Evolutionary conservation across 2,797 vertebrate genomes (phyloP), one percentile per base, ranked within the genome.

Genomic region (Gadopsis marmoratus): DNA sequence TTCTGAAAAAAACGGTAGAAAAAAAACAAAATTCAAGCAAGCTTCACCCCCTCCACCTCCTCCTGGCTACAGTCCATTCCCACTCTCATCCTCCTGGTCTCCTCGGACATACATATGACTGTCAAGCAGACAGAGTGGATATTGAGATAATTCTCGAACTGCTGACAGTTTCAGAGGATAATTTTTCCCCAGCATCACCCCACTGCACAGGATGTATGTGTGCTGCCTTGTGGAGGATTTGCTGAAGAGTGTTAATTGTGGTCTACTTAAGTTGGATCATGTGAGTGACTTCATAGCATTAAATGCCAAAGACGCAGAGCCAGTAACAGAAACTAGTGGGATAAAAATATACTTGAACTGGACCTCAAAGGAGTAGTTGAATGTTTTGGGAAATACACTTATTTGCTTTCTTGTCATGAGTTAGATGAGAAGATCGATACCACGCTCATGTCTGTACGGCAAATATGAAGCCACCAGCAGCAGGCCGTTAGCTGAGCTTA

Each of bases 1-100:
- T 86, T 79, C 84, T 90, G 88, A 91, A 74, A 86, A 86, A 79
- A 76, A 76, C 78, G 51, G 50, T 73, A 77, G 35, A 62, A 37
- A 60, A 74, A 78, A 79, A 81, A 74, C 77, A 78, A 79, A 81
- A 71, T 77, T 81, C 45, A 64, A 76, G 37, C 23, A 82, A 84
- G 81, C 68, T 56, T 80, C 54, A 73, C 74, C 58, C 78, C 54
- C 64, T 26, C 26, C 31, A 61, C 21, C 78, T 64, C 37, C 74
- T 78, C 41, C 45, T 43, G 61, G 81, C 81, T 74, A 78, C 72
- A 73, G 78, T 47, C 48, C 59, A 75, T 70, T 66, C 59, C 64
- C 48, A 19, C 75, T 75, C 48, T 76, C 73, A 85, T 82, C 76
- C 78, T 81, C 61, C 75, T 48, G 74, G 77, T 81, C 70, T 73